These are phyloP conservation scores for Oxyruncus cristatus DNA, from an alignment of 2,113 vertebrate genomes.

Conservation along the genomic window DNA sequence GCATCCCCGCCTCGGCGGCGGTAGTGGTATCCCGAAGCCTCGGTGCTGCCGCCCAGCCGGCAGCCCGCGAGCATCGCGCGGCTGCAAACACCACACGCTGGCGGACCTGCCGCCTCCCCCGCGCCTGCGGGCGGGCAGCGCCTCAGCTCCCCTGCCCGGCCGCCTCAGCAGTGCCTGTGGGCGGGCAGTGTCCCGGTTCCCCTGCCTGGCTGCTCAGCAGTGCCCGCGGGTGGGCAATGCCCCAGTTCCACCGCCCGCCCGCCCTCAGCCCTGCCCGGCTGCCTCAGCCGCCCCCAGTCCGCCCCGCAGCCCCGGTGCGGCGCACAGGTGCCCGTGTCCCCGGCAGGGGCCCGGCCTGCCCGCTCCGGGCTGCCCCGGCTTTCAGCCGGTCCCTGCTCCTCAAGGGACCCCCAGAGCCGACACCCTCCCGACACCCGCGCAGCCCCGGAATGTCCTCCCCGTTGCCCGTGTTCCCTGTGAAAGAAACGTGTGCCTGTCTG, in stretches of 20 bases:
- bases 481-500: not conserved
- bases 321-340: not conserved
- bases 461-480: rapidly evolving
- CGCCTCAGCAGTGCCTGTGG: not conserved
- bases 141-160: not conserved
- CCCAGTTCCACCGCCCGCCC: not conserved
- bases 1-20: not conserved
- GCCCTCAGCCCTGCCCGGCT: not conserved
- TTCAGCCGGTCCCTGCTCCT: no score
- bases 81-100: not conserved
- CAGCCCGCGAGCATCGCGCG: not conserved
- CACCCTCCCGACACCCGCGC: not conserved
- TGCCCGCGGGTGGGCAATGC: no score
- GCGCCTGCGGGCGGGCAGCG: not conserved
- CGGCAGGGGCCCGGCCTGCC: not conserved
- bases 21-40: not conserved
- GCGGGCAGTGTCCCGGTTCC: not conserved
- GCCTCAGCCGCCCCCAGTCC: not conserved
- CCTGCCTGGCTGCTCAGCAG: no score
- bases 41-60: not conserved
- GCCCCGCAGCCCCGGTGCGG: not conserved
- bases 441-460: not conserved
- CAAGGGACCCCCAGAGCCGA: no score
- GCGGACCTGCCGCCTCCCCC: not conserved
- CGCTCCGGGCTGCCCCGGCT: no score